Conservation (phyloP, 2,888 invertebrate species). For the Cancer borealis region DNA sequence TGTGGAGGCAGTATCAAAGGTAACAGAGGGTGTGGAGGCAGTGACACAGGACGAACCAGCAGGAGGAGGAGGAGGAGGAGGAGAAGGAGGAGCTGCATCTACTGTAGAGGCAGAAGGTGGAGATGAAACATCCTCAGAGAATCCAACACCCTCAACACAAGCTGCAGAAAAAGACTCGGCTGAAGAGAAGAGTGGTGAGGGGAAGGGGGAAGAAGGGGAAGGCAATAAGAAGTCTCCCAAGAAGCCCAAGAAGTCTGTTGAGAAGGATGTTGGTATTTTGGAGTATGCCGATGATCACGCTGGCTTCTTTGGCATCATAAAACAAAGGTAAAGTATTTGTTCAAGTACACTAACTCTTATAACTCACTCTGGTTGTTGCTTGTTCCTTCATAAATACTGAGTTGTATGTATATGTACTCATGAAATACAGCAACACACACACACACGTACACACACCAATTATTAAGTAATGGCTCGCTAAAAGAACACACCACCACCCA, state of each 20-base stretch:
- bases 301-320: constrained; percentile 71
- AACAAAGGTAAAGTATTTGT: constrained; percentile 62
- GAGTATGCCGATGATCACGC: constrained; percentile 56
- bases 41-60: background rate
- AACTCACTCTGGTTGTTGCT: background rate
- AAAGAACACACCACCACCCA: no score
- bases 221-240: background rate
- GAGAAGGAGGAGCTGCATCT: background rate
- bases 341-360: background rate
- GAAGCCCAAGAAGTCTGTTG: background rate
- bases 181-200: background rate
- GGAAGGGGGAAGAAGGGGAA: background rate
- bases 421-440: background rate
- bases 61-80: background rate
- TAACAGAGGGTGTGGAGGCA: no score
- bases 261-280: constrained; percentile 64
- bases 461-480: background rate
- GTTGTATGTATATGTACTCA: no score
- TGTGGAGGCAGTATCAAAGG: no score
- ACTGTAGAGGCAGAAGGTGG: background rate
- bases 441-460: background rate
- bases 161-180: background rate
- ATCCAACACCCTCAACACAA: background rate
- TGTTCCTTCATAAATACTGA: background rate
- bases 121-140: background rate